These are phyloP conservation scores for Sialis lutaria DNA, from an alignment of 2,888 invertebrate genomes.

Conservation along the genomic window DNA sequence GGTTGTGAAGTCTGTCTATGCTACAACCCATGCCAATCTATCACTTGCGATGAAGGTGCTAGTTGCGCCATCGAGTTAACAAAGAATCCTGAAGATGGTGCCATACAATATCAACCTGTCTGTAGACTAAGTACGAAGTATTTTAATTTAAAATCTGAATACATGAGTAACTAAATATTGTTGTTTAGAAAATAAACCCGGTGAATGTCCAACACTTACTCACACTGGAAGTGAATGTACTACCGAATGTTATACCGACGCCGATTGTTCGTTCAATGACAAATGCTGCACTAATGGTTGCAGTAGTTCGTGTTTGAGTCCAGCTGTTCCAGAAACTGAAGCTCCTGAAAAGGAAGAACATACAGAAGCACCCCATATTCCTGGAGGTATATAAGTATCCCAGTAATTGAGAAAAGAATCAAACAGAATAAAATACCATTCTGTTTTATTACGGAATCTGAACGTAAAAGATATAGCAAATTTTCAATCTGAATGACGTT, in stretches of 20 bases:
- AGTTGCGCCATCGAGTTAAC: slow-evolving; percentile 47
- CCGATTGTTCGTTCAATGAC: slow-evolving; percentile 57
- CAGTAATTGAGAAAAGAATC: no score
- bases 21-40: slow-evolving; percentile 51
- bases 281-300: slow-evolving; percentile 77
- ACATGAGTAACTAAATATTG: slow-evolving; percentile 1
- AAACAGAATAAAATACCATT: no score
- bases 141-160: background rate
- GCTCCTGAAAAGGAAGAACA: slow-evolving; percentile 20
- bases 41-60: slow-evolving; percentile 40
- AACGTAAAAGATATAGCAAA: no score
- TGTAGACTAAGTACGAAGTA: slow-evolving; percentile 38
- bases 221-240: slow-evolving; percentile 37
- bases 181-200: slow-evolving; percentile 45
- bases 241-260: slow-evolving; percentile 59
- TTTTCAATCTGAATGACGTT: no score
- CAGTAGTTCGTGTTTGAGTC: slow-evolving; percentile 48
- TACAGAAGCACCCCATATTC: slow-evolving; percentile 18
- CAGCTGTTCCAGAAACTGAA: slow-evolving; percentile 24
- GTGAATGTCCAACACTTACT: slow-evolving; percentile 40
- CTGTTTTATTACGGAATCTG: background rate
- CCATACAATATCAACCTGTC: slow-evolving; percentile 33
- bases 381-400: slow-evolving; percentile 15
- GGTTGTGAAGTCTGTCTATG: slow-evolving; percentile 60
- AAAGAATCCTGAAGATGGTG: slow-evolving; percentile 21